Percentiles rank a stretch among this genome's conserved stretches.
phyloP scores from a whole-genome alignment of 2,797 vertebrate species.

The Crotalus adamanteus region DNA sequence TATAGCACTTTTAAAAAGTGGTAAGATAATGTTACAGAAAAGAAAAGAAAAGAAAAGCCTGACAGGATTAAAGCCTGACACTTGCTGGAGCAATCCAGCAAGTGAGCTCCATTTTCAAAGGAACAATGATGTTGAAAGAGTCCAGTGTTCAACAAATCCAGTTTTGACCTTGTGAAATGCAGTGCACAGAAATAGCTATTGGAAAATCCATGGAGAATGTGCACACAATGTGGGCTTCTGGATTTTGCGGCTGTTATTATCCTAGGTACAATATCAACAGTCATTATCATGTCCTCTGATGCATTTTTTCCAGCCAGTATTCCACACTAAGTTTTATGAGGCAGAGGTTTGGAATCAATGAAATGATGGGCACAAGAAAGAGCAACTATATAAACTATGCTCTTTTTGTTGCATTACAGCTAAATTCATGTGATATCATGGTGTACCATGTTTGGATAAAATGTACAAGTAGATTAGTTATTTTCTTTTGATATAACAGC shows the following conservation, averaged over 20 bases:
- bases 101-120: background rate
- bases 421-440: background rate
- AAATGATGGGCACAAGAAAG: background rate
- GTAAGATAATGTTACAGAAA: background rate
- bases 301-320: background rate
- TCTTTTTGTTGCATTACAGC: background rate
- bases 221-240: background rate
- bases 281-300: background rate
- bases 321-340: background rate
- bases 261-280: background rate
- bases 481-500: background rate
- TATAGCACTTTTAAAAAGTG: background rate
- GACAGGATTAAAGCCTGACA: background rate
- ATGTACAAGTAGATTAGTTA: background rate
- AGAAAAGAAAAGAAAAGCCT: background rate
- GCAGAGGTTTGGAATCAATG: background rate
- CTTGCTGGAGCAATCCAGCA: background rate
- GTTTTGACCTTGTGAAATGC: background rate
- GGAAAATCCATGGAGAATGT: background rate
- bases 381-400: background rate
- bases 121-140: background rate
- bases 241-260: background rate
- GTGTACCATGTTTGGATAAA: background rate
- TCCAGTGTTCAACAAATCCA: background rate
- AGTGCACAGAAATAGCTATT: background rate